Evolutionary conservation across 2,113 vertebrate genomes (phyloP), one percentile per base, ranked within the genome.

Genomic region (Brachyistius frenatus): DNA sequence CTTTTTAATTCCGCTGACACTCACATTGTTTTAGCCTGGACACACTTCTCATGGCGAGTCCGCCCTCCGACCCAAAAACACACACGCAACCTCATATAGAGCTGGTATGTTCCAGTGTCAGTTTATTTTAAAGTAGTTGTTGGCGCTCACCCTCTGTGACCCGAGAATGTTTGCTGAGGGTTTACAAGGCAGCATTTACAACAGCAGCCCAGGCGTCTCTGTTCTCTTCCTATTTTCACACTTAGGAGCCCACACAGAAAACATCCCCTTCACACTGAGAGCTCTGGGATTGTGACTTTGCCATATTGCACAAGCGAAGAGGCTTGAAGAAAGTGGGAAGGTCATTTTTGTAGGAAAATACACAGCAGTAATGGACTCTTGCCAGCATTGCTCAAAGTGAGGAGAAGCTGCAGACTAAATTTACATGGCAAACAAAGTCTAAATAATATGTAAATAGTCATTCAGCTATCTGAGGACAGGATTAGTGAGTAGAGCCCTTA

Each of bases 101-200:
- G 35, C 16, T n/a, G 78, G 56, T 72, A 74, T 69, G 53, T 68
- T 47, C 55, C 53, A 57, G 16, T 79, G 81, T 81, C 63, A 56
- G 80, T 91, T 89, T 90, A 91, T 91, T 91, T 92, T 77, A 83
- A 91, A 92, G 81, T 69, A 61, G 74, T 78, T 81, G 92, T 86
- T 93, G 83, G 83, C 44, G 78, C 78, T 91, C 86, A 81, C 88
- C 91, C 85, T 91, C 79, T 58, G 73, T 62, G 76, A 94, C 93
- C 89, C 73, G 10, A 69, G 81, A 88, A 84, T 88, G 91, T 93
- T 93, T 87, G 89, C 88, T 36, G 78, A 86, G 82, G 83, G 86
- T 94, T 93, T 93, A 93, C 88, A 93, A 88, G 91, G 79, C 78
- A 81, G 90, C 90, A 88, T 92, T 94, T 91, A 94, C 89, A 90